Evolutionary conservation across 1,140 invertebrate genomes (phyloP), one percentile per base, ranked within the genome.

Genomic region (Doryteuthis pealeii): DNA sequence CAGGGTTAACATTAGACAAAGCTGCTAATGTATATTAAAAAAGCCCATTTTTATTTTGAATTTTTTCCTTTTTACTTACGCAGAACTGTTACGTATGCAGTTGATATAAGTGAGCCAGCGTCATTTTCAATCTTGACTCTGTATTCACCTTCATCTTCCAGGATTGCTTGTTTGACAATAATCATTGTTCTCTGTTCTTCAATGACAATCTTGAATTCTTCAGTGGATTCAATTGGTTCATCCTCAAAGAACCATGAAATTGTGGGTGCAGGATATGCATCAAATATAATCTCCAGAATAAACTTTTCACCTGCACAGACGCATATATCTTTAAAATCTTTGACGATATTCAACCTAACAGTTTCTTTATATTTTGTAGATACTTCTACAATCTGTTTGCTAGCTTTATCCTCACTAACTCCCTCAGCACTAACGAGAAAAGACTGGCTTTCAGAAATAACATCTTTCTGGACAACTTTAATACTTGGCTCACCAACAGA

Each of bases 171-270:
- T 31, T 78, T 72, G 43, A 87, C 83, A 15, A 84, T 69, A 32
- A 88, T 78, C 28, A 73, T 79, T 74, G 79, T 81, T 31, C 78
- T 75, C 12, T 79, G 75, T 28, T 85, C 76, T 35, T 85, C 81
- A 43, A 80, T 76, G 6, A 84, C 76, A 31, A 79, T 78, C 26
- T 77, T 65, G 69, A 80, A 81, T 28, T 83, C 80, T 58, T 81
- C 70, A 31, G 76, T 75, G 31, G 78, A 70, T 54, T 77, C 74
- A 10, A 86, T 71, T 43, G 77, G 75, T 40, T 83, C 73, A 32
- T 95, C 95, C 86, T 98, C 98, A 87, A 97, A 97, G 90, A 92
- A 96, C 97, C 97, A 93, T 84, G 91, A 90, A 66, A 92, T 89
- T 2, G 94, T 93, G 0, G 97, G 96, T 74, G 93, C 91, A 76